phyloP scores from a whole-genome alignment of 2,888 invertebrate species.

The Calliphora vomitoria region DNA sequence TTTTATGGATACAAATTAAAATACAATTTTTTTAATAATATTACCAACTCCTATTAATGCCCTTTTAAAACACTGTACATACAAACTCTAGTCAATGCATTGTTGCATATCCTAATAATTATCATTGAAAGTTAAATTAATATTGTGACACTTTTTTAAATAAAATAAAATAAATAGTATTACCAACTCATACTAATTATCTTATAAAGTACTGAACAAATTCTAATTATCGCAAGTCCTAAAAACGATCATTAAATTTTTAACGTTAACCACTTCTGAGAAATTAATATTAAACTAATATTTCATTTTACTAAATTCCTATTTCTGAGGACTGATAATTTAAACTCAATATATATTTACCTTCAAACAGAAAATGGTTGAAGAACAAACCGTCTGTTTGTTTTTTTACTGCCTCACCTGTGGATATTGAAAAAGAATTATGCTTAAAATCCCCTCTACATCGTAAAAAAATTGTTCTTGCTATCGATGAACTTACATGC shows the following conservation, averaged over 20 bases:
- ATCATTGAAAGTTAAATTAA: too few species aligned
- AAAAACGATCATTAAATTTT: neutral
- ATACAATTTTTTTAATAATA: neutral
- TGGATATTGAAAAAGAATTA: conserved; percentile 95
- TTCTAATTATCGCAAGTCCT: too few species aligned
- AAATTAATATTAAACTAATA: neutral
- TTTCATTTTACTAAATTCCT: conserved; percentile 5
- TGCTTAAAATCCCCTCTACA: conserved; percentile 94
- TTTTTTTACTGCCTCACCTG: conserved; percentile 90
- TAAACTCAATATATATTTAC: conserved; percentile 35
- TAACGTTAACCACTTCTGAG: neutral
- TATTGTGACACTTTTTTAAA: too few species aligned
- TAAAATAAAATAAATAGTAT: too few species aligned
- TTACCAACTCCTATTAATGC: neutral
- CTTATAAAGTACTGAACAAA: too few species aligned
- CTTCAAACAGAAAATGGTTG: conserved; percentile 90
- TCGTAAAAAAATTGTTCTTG: conserved; percentile 95
- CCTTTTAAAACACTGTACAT: neutral
- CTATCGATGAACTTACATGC: conserved; percentile 87
- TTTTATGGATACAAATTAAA: neutral
- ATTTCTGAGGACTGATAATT: too few species aligned
- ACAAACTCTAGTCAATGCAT: too few species aligned
- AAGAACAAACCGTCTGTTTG: conserved; percentile 89
- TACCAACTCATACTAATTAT: too few species aligned
- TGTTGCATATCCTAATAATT: too few species aligned